Evolutionary conservation across 2,888 invertebrate species (phyloP), one percentile per base, ranked within the genome.

Genomic region (Entomobrya multifasciata): DNA sequence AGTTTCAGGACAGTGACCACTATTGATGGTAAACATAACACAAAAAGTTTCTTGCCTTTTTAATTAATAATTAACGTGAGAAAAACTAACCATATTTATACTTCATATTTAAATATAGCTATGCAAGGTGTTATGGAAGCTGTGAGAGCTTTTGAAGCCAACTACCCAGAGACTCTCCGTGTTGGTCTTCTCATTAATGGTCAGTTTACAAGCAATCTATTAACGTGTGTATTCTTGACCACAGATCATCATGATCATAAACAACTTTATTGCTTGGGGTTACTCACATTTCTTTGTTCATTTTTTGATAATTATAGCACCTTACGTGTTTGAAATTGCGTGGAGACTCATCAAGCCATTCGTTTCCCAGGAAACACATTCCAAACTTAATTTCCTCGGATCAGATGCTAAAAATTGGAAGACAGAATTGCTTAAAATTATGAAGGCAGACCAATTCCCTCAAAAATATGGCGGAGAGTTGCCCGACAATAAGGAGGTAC

Each of bases 21-120:
- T 6, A 55, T 82, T 49, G 88, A 87, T 76, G 80, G 88, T 88
- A 76, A 36, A 78, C 27, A 17, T n/a, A n/a, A n/a, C n/a, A n/a
- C n/a, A n/a, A n/a, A n/a, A n/a, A n/a, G n/a, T 3, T 62, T 36
- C 4, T 36, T 8, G 11, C n/a, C 10, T n/a, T 11, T 17, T 27
- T 20, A 25, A 25, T 25, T 20, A 30, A 13, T 47, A 15, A 70
- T 47, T 22, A 70, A 70, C n/a, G 74, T 30, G 44, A 30, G 30
- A 52, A 27, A 74, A 80, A 22, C 41, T 25, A n/a, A 11, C 20
- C 20, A 15, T 22, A 20, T 20, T 13, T 65, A 8, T 36, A 36
- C 10, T 8, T 65, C 20, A n/a, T 41, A 4, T 20, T 57, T 55
- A 20, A 52, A 20, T 0, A 22, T 52, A 86, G 80, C 72, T 17